phyloP scores from a whole-genome alignment of 2,113 vertebrate genomes.

The Platysternon megacephalum region DNA sequence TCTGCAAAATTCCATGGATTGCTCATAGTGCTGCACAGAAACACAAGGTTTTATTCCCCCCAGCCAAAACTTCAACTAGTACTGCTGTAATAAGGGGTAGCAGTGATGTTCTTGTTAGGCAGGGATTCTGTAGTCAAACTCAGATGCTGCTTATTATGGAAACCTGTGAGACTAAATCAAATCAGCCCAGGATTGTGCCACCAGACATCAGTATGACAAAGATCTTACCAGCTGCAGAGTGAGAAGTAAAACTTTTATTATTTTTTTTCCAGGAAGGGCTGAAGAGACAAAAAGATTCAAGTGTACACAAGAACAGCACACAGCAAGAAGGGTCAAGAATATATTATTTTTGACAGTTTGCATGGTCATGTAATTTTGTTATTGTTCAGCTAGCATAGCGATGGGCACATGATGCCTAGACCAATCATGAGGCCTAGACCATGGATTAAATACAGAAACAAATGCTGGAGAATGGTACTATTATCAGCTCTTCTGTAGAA shows the following conservation, averaged over 20 bases:
- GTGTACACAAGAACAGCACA: not conserved
- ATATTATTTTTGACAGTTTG: not conserved
- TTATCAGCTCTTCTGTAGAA: not conserved
- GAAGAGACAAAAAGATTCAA: not conserved
- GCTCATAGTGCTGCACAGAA: not conserved
- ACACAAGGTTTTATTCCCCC: not conserved
- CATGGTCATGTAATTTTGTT: too few species aligned
- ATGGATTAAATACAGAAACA: not conserved
- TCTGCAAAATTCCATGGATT: not conserved
- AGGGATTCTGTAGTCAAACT: not conserved
- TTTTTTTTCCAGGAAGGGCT: not conserved
- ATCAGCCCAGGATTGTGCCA: not conserved
- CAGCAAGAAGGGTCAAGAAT: not conserved
- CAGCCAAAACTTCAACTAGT: not conserved
- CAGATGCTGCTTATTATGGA: accelerated
- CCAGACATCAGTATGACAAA: not conserved
- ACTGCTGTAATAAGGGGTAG: accelerated
- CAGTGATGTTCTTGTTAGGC: not conserved
- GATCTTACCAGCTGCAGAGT: not conserved
- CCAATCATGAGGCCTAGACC: not conserved
- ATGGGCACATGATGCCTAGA: not conserved
- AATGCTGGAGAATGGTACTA: not conserved
- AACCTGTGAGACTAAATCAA: too few species aligned
- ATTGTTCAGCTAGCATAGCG: not conserved
- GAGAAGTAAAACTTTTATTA: not conserved